Evolutionary conservation across 2,888 invertebrate species (phyloP), one percentile per base, ranked within the genome.

Genomic region (Hirtodrosophila histrioides): DNA sequence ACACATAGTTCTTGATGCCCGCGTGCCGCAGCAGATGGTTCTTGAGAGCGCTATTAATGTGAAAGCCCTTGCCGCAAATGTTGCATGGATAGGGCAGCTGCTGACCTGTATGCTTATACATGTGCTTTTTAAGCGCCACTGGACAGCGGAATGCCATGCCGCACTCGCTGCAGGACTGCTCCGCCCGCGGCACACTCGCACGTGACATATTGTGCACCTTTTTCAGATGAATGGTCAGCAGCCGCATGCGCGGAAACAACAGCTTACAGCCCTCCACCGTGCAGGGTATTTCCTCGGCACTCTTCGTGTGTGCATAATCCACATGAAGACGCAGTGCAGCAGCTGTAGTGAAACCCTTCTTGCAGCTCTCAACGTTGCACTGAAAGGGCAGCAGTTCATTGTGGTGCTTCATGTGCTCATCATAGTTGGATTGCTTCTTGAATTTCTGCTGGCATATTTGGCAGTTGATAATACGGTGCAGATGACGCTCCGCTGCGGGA

Each of bases 1-100:
- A 91, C 6, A 91, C 89, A 56, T 90, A 91, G 64, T 91, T 91
- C 55, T 90, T 90, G 31, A 91, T 91, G 6, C 91, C 91, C 0
- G 90, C 90, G 49, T 91, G 91, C 0, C 91, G 88, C 49, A 91
- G 86, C 17, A 91, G 69, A 72, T 91, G 91, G 43, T 91, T 91
- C 54, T 90, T 91, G 0, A 91, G 69, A 0, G 91, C 91, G 24
- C 90, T 89, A 9, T 89, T 91, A 0, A 91, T 90, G 36, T 90
- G 89, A 31, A 90, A 91, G 7, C 89, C 88, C 44, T 90, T 91
- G 31, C 90, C 89, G 23, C 90, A 91, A 7, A 90, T 90, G 39
- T 88, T 88, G 46, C 91, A 90, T 0, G 90, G 90, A 61, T 88
- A 90, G 2, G 91, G 90, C 31, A 90, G 49, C 50, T 90, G 84